phyloP scores from a whole-genome alignment of 2,797 vertebrate genomes.

The Catostomus latipinnis region DNA sequence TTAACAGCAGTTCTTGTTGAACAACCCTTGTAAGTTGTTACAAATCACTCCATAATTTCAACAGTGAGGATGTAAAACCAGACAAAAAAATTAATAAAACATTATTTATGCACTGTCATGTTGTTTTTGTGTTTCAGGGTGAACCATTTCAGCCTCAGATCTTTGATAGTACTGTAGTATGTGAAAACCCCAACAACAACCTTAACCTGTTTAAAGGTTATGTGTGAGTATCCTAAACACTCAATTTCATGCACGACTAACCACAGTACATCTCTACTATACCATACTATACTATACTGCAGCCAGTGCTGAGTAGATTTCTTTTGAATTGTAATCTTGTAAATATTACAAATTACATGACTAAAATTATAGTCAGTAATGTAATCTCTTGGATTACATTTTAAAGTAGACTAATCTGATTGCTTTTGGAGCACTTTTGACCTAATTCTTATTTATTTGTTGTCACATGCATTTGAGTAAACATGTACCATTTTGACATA shows the following conservation, averaged over 20 bases:
- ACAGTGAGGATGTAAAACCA: not conserved
- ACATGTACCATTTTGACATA: too few species aligned
- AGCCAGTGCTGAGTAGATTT: too few species aligned
- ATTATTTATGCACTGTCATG: not conserved
- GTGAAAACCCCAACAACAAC: constrained; percentile 90
- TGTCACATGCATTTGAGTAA: too few species aligned
- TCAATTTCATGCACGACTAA: constrained; percentile 51
- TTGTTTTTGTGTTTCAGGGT: constrained; percentile 71
- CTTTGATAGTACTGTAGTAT: constrained; percentile 84
- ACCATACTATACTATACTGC: too few species aligned
- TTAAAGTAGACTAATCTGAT: too few species aligned
- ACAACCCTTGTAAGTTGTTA: not conserved
- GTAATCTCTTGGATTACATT: too few species aligned
- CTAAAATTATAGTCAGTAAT: too few species aligned
- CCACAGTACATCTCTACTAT: constrained; percentile 33
- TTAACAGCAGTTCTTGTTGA: not conserved
- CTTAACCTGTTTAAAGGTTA: constrained; percentile 93
- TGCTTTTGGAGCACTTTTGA: too few species aligned
- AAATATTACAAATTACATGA: too few species aligned
- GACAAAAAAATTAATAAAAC: not conserved
- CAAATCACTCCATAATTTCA: not conserved
- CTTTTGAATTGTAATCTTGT: too few species aligned
- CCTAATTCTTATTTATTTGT: too few species aligned
- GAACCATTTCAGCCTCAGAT: constrained; percentile 81
- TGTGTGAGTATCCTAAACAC: constrained; percentile 83